Evolutionary conservation across 2,113 vertebrate genomes (phyloP).

Genomic region (Xenopus laevis): DNA sequence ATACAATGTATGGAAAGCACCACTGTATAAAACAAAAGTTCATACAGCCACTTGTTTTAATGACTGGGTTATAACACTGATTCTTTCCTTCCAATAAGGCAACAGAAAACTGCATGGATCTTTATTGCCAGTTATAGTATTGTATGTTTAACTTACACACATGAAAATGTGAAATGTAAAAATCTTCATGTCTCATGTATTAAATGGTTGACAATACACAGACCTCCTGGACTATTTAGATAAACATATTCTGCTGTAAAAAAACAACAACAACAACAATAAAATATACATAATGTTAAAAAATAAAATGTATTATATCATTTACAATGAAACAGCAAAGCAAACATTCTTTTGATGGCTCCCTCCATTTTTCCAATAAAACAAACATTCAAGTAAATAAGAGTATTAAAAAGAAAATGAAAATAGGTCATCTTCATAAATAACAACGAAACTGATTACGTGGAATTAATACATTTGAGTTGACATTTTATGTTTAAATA

Average conservation of each 20-base stretch:
- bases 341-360: conserved; percentile 74
- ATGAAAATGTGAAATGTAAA: conserved; percentile 77
- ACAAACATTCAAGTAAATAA: conserved; percentile 73
- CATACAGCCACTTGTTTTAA: too few relatives aligned
- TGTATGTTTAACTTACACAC: conserved; percentile 83
- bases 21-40: too few relatives aligned
- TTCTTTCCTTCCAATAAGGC: too few relatives aligned
- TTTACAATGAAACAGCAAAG: conserved; percentile 77
- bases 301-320: conserved; percentile 68
- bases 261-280: too few relatives aligned
- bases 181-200: conserved; percentile 71
- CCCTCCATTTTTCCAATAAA: conserved; percentile 60
- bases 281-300: conserved; percentile 84
- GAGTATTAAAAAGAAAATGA: conserved; percentile 52
- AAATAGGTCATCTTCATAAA: neutral
- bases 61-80: too few relatives aligned
- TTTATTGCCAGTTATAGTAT: conserved; percentile 77
- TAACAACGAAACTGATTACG: too few relatives aligned
- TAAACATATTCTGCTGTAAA: conserved; percentile 84
- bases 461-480: too few relatives aligned
- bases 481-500: too few relatives aligned
- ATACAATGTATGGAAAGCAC: too few relatives aligned
- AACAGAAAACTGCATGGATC: conserved; percentile 51
- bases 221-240: conserved; percentile 60
- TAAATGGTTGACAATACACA: conserved; percentile 75